Evolutionary conservation across 2,888 invertebrate species (phyloP), one percentile per base, ranked within the genome.

Genomic region (Hypselothyrea guttata): DNA sequence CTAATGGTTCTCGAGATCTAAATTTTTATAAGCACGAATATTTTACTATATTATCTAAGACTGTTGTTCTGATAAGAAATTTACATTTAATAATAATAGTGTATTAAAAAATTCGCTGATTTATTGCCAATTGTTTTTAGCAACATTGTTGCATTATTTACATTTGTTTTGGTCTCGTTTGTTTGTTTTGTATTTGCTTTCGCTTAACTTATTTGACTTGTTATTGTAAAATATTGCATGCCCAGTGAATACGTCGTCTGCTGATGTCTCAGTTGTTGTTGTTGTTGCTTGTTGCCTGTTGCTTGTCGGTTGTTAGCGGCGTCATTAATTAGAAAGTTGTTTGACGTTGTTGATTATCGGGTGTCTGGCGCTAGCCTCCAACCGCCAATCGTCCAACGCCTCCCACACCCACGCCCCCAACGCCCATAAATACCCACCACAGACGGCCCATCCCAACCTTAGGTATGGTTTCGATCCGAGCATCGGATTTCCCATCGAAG

Each of bases 401-500:
- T 18, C 9, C 28, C 34, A 31, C 22, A 1, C 38, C 13, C 13
- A 1, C 8, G 1, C 18, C 9, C 9, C 11, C n/a, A 15, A 7
- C 15, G 3, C 22, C 13, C 22, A n/a, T n/a, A n/a, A n/a, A n/a
- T n/a, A n/a, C n/a, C n/a, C n/a, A n/a, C n/a, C n/a, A n/a, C n/a
- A n/a, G n/a, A n/a, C n/a, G n/a, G n/a, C n/a, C n/a, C n/a, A n/a
- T n/a, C 16, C 3, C 15, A 3, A 9, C 33, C 9, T 27, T 45
- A 15, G 30, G 22, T 15, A 69, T 52, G 45, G 28, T 71, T 61
- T 45, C 60, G 51, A 16, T 1, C 5, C 40, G 33, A 46, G 79
- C 68, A 83, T 75, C 75, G 51, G 75, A 75, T 75, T 83, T 71
- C 75, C 67, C 38, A 16, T 37, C 68, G 83, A 75, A 75, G 75